Conservation (phyloP, 2,113 vertebrate genomes). For the Myiopsitta monachus region DNA sequence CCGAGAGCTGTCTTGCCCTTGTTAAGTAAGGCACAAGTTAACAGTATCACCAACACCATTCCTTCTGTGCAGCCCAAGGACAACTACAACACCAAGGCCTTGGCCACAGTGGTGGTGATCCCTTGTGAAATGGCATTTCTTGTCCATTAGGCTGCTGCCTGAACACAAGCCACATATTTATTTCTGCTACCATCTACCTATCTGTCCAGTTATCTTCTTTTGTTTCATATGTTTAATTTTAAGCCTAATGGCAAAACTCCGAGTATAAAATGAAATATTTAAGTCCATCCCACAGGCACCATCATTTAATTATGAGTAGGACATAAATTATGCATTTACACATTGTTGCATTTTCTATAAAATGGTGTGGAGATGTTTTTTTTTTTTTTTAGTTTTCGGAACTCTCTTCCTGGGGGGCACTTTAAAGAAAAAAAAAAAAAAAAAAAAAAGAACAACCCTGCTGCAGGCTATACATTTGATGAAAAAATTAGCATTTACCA, state of each 20-base stretch:
- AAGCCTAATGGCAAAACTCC: constrained; percentile 65
- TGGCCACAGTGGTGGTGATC: neutral
- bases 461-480: too few relatives aligned
- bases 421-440: too few relatives aligned
- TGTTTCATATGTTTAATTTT: constrained; percentile 62
- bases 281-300: too few relatives aligned
- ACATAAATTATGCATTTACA: too few relatives aligned
- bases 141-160: neutral
- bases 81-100: neutral
- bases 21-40: neutral
- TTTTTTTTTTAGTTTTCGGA: too few relatives aligned
- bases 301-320: too few relatives aligned
- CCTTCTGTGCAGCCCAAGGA: neutral
- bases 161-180: neutral
- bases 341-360: too few relatives aligned
- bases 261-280: constrained; percentile 67
- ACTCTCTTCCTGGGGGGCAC: too few relatives aligned
- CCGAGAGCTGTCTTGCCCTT: neutral
- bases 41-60: neutral
- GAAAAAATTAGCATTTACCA: too few relatives aligned
- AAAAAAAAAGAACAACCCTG: too few relatives aligned
- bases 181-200: neutral
- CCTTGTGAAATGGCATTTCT: neutral
- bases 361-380: too few relatives aligned
- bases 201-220: constrained; percentile 57